Evolutionary conservation across 2,888 invertebrate species (phyloP).

Genomic region (Tinea trinotella): DNA sequence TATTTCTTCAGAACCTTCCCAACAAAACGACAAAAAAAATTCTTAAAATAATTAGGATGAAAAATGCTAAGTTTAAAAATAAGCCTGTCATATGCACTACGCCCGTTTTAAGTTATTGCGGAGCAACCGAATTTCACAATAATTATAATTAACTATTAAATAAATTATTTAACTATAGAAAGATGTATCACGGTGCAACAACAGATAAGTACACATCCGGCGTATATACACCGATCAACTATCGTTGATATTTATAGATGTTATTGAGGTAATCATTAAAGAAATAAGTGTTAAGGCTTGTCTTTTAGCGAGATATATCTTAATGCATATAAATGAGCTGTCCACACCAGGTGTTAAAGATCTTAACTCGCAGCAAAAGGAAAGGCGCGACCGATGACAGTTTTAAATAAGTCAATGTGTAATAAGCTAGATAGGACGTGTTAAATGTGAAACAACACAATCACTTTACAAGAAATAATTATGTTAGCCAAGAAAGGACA

Average conservation of each 20-base stretch:
- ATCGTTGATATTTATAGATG: constrained; percentile 8
- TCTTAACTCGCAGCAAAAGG: constrained; percentile 4
- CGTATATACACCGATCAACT: background rate
- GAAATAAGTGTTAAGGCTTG: constrained; percentile 10
- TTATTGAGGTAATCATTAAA: constrained; percentile 8
- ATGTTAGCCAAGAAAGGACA: constrained; percentile 14
- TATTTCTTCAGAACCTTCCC: too few relatives aligned
- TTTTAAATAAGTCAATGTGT: constrained; percentile 11
- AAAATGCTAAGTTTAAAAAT: too few relatives aligned
- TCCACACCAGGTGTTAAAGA: constrained; percentile 18
- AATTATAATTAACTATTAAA: too few relatives aligned
- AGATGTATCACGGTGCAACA: background rate
- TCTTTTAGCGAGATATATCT: constrained; percentile 14
- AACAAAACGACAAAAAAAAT: too few relatives aligned
- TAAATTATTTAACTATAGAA: background rate
- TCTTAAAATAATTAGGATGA: too few relatives aligned
- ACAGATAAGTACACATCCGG: background rate
- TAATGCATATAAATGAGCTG: constrained; percentile 19
- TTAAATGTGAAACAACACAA: constrained; percentile 1
- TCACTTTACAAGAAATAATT: constrained; percentile 2
- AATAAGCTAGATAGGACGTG: constrained; percentile 6
- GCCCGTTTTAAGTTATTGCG: too few relatives aligned
- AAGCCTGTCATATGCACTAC: too few relatives aligned
- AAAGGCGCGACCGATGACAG: background rate
- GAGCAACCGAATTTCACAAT: too few relatives aligned